Evolutionary conservation across 2,888 invertebrate species (phyloP), one percentile per base, ranked within the genome.

Genomic region (Diachrysia chrysitis): DNA sequence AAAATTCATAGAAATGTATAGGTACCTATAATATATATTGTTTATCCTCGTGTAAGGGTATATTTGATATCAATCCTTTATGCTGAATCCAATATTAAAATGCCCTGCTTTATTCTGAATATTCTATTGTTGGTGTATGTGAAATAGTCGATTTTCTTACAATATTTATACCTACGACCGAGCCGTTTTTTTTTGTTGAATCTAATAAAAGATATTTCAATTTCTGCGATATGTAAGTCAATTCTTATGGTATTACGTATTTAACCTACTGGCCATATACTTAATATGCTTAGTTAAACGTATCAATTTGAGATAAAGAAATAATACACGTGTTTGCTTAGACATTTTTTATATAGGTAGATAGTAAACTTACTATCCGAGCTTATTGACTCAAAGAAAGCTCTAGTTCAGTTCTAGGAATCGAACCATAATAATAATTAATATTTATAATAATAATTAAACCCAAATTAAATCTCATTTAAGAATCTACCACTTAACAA

Each of bases 81-180:
- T 77, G 73, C 82, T 79, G 82, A 82, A 78, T 79, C 70, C 78
- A 73, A 82, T 81, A 82, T 82, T 78, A 81, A 79, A 81, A 79
- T 66, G 60, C 66, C 74, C 68, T 74, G 72, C 60, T 78, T 70
- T 76, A 72, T 76, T 66, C 29, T 42, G 66, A 77, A 64, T 73
- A 67, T 68, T 73, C 71, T 60, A 68, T 76, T 76, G 73, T 73
- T 63, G 63, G 53, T 64, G 59, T 66, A 56, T 63, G 59, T 68
- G 69, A 63, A 69, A 79, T 78, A 79, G 78, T 78, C 69, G 29
- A 73, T 68, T 66, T 79, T 76, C 59, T 70, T 59, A n/a, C 62
- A 67, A 63, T 63, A 63, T 37, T 48, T 70, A 61, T 72, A n/a
- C n/a, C n/a, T n/a, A 61, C 19, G 60, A n/a, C 55, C 68, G 25